A percentile compares a stretch with the other conserved stretches of the same genome.
Evolutionary conservation across 2,113 vertebrate genomes (phyloP).

Genomic region (Seriola aureovittata): DNA sequence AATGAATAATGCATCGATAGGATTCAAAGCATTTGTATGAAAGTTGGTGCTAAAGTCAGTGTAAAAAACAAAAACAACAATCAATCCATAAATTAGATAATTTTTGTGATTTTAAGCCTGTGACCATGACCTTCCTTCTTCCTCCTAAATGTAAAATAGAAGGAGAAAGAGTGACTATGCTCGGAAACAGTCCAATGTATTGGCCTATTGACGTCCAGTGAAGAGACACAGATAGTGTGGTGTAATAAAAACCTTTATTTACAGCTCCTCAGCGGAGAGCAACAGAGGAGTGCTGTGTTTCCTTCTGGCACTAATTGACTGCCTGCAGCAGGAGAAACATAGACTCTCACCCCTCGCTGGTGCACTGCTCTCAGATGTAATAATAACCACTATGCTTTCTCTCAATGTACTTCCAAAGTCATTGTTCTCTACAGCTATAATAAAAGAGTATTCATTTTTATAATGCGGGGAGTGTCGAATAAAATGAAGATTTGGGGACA

Average conservation of each 20-base stretch:
- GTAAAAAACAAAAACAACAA: conserved; percentile 16
- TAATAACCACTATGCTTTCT: conserved; percentile 75
- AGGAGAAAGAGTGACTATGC: conserved; percentile 80
- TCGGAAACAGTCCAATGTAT: conserved; percentile 83
- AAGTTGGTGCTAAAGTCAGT: conserved; percentile 47
- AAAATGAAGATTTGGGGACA: conserved; percentile 57
- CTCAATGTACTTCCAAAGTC: conserved; percentile 65
- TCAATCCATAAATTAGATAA: conserved; percentile 50
- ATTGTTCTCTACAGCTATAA: conserved; percentile 43
- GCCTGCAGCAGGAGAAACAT: conserved; percentile 80
- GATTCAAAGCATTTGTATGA: conserved; percentile 54
- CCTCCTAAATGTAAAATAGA: conserved; percentile 77
- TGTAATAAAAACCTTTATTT: conserved; percentile 87
- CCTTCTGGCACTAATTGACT: conserved; percentile 84
- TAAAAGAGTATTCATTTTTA: conserved; percentile 66
- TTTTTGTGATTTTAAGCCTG: conserved; percentile 59
- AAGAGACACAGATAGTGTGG: conserved; percentile 77
- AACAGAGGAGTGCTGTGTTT: conserved; percentile 79
- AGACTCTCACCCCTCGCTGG: conserved; percentile 69
- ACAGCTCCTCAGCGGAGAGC: conserved; percentile 82
- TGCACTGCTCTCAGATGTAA: conserved; percentile 77
- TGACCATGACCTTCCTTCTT: conserved; percentile 73
- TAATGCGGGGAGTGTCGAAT: conserved; percentile 53
- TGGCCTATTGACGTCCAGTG: conserved; percentile 83
- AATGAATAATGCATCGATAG: conserved; percentile 39